A percentile compares a stretch with the other conserved stretches of the same genome.
Conservation (phyloP, 2,888 invertebrate genomes). For the Kryphioiulus occultus region DNA sequence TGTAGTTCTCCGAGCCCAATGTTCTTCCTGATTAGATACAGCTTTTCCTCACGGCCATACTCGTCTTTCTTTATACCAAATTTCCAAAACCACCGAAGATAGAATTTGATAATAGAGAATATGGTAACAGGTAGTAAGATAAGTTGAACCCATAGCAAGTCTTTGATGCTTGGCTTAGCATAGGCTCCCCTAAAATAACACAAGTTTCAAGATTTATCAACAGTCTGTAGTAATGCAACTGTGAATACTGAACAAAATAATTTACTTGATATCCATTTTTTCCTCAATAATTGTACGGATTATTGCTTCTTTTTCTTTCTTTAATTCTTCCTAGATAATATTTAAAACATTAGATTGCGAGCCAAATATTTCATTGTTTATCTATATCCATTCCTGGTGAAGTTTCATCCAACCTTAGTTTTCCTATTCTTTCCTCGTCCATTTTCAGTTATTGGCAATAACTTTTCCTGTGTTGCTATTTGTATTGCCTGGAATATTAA, state of each 20-base stretch:
- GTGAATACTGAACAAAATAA: not conserved
- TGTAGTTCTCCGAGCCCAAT: constrained; percentile 69
- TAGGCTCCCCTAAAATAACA: constrained; percentile 75
- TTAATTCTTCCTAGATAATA: constrained; percentile 63
- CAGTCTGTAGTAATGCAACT: not conserved
- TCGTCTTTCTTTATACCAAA: constrained; percentile 77
- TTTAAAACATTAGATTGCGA: not conserved
- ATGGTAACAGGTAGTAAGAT: constrained; percentile 80
- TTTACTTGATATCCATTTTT: constrained; percentile 81
- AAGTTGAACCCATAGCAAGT: constrained; percentile 85
- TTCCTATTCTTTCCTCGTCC: constrained; percentile 59
- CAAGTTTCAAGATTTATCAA: not conserved
- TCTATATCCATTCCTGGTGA: constrained; percentile 24
- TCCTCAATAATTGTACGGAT: constrained; percentile 85
- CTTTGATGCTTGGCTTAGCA: constrained; percentile 78
- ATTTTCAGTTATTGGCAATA: constrained; percentile 62
- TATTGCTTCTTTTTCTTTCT: constrained; percentile 80
- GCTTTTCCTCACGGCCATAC: constrained; percentile 82
- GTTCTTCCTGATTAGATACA: constrained; percentile 81
- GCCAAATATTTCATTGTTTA: not conserved
- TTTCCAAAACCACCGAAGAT: constrained; percentile 80
- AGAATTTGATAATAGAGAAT: constrained; percentile 76
- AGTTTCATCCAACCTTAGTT: constrained; percentile 60
- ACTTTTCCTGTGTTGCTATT: constrained; percentile 69
- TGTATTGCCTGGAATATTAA: constrained; percentile 73